Evolutionary conservation across 1,140 invertebrate species (phyloP), one percentile per base, ranked within the genome.

Genomic region (Heliconius eleuchia): DNA sequence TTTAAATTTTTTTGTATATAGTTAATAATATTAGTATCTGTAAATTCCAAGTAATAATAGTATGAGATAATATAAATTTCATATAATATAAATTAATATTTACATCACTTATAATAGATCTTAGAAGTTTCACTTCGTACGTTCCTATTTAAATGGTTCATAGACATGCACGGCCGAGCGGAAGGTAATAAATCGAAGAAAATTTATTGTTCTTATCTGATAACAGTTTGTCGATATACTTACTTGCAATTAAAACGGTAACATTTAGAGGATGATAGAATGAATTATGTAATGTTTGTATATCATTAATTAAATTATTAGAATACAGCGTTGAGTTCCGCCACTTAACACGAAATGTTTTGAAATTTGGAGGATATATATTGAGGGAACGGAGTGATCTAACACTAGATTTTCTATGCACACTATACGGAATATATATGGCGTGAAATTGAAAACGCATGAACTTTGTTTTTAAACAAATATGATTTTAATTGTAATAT

Each of bases 201-300:
- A 78, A 80, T 83, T 85, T 77, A 82, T 80, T 78, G 76, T 76
- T 82, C 73, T 76, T 85, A 83, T 83, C 82, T 80, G 78, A 77
- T 83, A 60, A 70, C 77, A 82, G 80, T 83, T 83, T 85, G 84
- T 83, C 80, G 82, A 77, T 42, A 23, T 66, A 76, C 60, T 76
- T 70, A 76, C 57, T 71, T 75, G 37, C n/a, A 72, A 72, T 72
- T 72, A 72, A 72, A 39, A 39, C 71, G 39, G 71, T 23, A 39
- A 39, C 27, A 23, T 27, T 66, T 66, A 16, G 11, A 66, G 60
- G 4, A 27, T 1, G 60, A 66, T 27, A 27, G 23, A 30, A 66
- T 66, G 0, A 27, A 66, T 66, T 66, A 30, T 13, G 13, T 66
- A 27, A 30, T 66, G 11, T 66, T 66, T 16, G 23, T 66, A 13